Evolutionary conservation across 2,113 vertebrate species (phyloP), one percentile per base, ranked within the genome.

Genomic region (Hydropotes inermis): DNA sequence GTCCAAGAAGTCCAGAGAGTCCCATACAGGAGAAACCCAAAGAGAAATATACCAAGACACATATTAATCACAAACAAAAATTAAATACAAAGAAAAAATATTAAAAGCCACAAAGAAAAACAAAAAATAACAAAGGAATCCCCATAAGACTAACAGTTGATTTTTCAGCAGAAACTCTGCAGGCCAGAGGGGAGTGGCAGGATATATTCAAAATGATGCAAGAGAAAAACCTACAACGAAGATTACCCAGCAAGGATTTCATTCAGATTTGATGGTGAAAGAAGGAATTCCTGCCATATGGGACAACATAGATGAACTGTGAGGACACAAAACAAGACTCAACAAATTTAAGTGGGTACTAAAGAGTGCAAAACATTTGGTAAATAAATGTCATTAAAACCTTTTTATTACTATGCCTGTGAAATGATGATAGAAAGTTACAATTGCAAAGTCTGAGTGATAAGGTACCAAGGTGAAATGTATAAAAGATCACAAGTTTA

Each of bases 321-420:
- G 52, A 64, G 16, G 79, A 57, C 30, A 27, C 6, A 74, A 58
- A 30, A 60, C 1, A 83, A 54, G 50, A 50, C 50, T 83, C 79
- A 83, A 25, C 50, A n/a, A 82, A 54, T 82, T 82, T 54, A 82
- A 54, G 33, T 25, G 79, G 74, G 47, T 55, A 91, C 74, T 92
- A 92, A 74, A 78, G 54, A 92, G 25, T n/a, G 81, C 47, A 67
- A 64, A 95, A 64, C 36, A 88, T 16, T 96, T 78, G 33, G 39
- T 76, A 89, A 96, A 78, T 28, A 79, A 96, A 91, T 76, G n/a
- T 47, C 76, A 94, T 78, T 67, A 95, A 96, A 81, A 3, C 39
- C 14, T 58, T 87, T 93, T 89, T 64, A 43, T 74, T 78, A 58
- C 6, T 50, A 25, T 64, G 45, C 52, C 43, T 13, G 43, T 81